phyloP scores from a whole-genome alignment of 2,113 vertebrate species.

The Dipodomys merriami region DNA sequence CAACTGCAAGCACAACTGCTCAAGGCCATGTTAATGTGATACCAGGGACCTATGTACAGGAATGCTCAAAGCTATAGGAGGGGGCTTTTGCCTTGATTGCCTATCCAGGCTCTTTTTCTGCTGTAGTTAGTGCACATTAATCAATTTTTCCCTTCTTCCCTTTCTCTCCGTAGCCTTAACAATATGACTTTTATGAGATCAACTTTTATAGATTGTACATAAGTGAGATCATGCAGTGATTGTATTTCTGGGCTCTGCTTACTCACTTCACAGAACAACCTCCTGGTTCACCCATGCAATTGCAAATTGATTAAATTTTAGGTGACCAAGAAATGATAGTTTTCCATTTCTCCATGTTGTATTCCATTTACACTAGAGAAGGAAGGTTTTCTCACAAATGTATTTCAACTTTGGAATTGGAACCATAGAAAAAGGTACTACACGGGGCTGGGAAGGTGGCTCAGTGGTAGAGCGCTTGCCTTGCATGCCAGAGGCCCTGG shows the following conservation, averaged over 20 bases:
- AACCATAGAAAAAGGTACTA: not conserved
- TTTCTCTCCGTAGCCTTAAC: not conserved
- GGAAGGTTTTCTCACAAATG: not conserved
- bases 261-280: not conserved
- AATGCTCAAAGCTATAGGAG: no score
- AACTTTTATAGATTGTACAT: not conserved
- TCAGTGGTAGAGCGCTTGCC: no score
- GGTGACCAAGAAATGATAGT: not conserved
- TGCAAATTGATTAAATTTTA: not conserved
- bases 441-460: no score
- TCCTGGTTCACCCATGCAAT: not conserved
- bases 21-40: no score
- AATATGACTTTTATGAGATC: not conserved
- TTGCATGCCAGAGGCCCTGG: no score
- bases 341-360: not conserved
- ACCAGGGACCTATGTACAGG: no score
- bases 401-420: conserved; percentile 11
- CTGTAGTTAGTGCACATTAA: not conserved
- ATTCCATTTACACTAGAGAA: not conserved
- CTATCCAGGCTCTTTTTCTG: not conserved
- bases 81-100: no score
- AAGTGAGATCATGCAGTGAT: not conserved
- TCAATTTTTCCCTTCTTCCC: no score
- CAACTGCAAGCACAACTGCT: no score
- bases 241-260: not conserved